Evolutionary conservation across 2,888 invertebrate genomes (phyloP).

Genomic region (Conus canariensis): DNA sequence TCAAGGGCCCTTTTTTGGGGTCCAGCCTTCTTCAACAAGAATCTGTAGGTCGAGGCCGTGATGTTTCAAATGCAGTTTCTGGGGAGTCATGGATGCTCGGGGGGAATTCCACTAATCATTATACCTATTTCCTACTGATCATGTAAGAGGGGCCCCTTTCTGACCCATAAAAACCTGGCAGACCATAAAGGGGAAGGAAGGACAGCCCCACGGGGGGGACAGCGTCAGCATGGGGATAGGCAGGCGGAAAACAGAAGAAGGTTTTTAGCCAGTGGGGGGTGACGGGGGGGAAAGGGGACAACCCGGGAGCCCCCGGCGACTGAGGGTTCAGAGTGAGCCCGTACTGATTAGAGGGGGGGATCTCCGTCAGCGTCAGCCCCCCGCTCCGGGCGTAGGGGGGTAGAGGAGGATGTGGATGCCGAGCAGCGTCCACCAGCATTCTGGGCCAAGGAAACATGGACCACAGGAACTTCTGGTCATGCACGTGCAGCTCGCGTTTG

Average conservation of each 20-base stretch:
- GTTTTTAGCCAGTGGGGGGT: not conserved
- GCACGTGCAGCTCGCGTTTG: not conserved
- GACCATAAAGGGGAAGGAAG: not conserved
- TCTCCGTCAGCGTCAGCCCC: conserved; percentile 32
- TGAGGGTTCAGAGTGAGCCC: conserved; percentile 25
- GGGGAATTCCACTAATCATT: too few relatives aligned
- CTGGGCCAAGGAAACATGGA: conserved; percentile 42
- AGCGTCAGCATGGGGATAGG: not conserved
- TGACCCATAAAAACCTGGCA: not conserved
- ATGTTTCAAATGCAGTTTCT: too few relatives aligned
- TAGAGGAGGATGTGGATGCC: conserved; percentile 44
- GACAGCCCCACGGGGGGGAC: not conserved
- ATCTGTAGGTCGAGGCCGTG: too few relatives aligned
- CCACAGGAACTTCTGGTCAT: conserved; percentile 36
- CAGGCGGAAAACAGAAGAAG: not conserved
- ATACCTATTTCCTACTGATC: too few relatives aligned
- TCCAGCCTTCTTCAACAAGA: too few relatives aligned
- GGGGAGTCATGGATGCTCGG: too few relatives aligned
- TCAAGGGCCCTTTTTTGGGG: too few relatives aligned
- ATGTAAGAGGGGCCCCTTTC: too few relatives aligned
- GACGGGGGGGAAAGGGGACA: conserved; percentile 39
- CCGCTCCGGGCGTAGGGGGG: conserved; percentile 47
- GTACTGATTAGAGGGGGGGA: conserved; percentile 42
- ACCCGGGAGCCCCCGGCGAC: conserved; percentile 32
- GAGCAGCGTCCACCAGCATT: conserved; percentile 37